Conservation (phyloP, 2,113 vertebrate genomes). For the Odobenus rosmarus region DNA sequence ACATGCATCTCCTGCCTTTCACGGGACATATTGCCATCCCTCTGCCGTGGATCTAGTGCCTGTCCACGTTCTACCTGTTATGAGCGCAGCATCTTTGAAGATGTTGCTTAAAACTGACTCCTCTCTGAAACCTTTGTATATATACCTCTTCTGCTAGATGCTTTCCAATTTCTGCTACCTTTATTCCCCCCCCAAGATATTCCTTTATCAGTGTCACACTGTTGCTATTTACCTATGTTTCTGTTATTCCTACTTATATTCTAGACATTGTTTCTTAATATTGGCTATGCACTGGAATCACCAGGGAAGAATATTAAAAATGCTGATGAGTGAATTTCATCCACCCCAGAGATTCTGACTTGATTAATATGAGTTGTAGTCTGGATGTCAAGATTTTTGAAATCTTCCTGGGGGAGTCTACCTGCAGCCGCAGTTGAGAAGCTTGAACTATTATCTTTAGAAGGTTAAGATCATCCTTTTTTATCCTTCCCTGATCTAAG, state of each 20-base stretch:
- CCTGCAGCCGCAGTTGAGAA: neutral
- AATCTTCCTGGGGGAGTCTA: neutral
- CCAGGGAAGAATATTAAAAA: neutral
- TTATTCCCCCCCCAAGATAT: neutral
- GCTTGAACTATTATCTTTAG: neutral
- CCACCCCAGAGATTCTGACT: neutral
- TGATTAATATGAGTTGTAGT: neutral
- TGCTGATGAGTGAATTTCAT: neutral
- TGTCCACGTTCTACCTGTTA: neutral
- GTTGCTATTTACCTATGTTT: neutral
- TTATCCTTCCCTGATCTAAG: neutral
- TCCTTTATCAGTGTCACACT: neutral
- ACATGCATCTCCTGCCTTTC: neutral
- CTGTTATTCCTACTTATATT: neutral
- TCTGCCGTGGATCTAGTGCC: rapidly evolving
- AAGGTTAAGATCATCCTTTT: neutral
- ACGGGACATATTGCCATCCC: neutral
- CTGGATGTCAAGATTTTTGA: neutral
- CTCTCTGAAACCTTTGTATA: neutral
- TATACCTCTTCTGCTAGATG: neutral
- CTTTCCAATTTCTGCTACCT: neutral
- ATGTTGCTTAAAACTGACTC: neutral
- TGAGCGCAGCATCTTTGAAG: neutral
- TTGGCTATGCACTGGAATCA: neutral
- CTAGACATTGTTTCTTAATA: neutral